Conservation (phyloP, 2,888 invertebrate species). For the Drosophila suboccidentalis region DNA sequence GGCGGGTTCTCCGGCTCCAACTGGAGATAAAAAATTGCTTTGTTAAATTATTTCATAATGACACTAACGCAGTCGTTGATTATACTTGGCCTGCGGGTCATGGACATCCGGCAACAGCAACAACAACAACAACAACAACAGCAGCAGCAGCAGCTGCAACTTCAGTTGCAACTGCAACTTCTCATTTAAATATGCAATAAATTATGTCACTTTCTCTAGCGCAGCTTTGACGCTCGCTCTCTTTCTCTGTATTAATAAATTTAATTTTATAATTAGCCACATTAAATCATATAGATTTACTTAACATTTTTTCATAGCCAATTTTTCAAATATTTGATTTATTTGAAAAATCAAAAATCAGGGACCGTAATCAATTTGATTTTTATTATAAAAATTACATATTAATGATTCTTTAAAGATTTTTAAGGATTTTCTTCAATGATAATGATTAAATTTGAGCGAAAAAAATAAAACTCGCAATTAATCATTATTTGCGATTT, state of each 20-base stretch:
- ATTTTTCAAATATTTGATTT: too few relatives aligned
- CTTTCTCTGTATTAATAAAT: not conserved
- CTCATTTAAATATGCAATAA: slow-evolving; percentile 48
- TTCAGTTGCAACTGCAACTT: slow-evolving; percentile 49
- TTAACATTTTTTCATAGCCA: not conserved
- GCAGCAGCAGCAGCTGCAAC: slow-evolving; percentile 6
- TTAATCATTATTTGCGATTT: too few relatives aligned
- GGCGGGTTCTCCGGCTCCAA: not conserved
- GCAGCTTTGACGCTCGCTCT: not conserved
- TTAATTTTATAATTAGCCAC: slow-evolving; percentile 5
- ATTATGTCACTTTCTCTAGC: slow-evolving; percentile 21
- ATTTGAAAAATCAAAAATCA: too few relatives aligned
- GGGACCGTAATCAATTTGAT: too few relatives aligned
- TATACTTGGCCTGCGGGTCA: slow-evolving; percentile 78
- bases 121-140: slow-evolving; percentile 33
- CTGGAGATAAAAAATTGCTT: slow-evolving; percentile 72
- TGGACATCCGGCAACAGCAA: slow-evolving; percentile 65
- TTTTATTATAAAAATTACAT: too few relatives aligned
- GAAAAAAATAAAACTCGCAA: too few relatives aligned
- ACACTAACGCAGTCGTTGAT: slow-evolving; percentile 77
- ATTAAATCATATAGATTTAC: slow-evolving; percentile 2
- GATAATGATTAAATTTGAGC: too few relatives aligned
- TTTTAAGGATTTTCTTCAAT: too few relatives aligned
- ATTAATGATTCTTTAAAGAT: too few relatives aligned
- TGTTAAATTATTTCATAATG: slow-evolving; percentile 81